Evolutionary conservation across 2,113 vertebrate genomes (phyloP).

Genomic region (Zootoca vivipara): DNA sequence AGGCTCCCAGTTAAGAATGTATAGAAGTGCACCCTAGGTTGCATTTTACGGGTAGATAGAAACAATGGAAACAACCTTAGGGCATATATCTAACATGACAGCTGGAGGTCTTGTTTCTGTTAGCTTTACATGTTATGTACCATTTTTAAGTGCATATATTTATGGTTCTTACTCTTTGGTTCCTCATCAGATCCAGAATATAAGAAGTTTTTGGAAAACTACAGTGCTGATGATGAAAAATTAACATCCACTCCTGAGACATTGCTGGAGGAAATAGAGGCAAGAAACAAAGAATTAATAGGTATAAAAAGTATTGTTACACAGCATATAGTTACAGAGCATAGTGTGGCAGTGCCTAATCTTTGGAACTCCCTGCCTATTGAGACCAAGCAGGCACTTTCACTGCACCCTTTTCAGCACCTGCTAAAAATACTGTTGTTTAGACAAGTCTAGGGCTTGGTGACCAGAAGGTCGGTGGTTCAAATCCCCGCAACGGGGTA

Average conservation of each 20-base stretch:
- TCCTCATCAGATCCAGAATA: constrained; percentile 89
- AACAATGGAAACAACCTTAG: background rate
- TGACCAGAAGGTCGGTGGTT: too few species aligned
- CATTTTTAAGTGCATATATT: background rate
- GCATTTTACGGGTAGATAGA: background rate
- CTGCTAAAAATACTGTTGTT: too few species aligned
- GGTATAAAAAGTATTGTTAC: constrained; percentile 75
- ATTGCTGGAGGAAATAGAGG: constrained; percentile 95
- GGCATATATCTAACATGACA: background rate
- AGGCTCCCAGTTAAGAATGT: background rate
- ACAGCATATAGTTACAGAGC: background rate
- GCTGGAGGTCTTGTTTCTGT: background rate
- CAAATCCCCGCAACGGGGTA: too few species aligned
- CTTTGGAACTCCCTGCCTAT: too few species aligned
- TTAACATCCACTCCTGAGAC: constrained; percentile 94
- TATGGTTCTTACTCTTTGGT: background rate
- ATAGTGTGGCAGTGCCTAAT: too few species aligned
- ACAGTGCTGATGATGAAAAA: constrained; percentile 94
- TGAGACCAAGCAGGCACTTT: too few species aligned
- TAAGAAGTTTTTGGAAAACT: constrained; percentile 94
- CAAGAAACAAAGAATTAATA: constrained; percentile 94
- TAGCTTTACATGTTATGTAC: background rate
- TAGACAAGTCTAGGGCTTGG: too few species aligned
- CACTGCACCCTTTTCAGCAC: too few species aligned
- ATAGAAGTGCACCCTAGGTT: background rate